Percentiles rank a stretch among this genome's conserved stretches.
Evolutionary conservation across 2,888 invertebrate genomes (phyloP).

Genomic region (Parnassius mnemosyne): DNA sequence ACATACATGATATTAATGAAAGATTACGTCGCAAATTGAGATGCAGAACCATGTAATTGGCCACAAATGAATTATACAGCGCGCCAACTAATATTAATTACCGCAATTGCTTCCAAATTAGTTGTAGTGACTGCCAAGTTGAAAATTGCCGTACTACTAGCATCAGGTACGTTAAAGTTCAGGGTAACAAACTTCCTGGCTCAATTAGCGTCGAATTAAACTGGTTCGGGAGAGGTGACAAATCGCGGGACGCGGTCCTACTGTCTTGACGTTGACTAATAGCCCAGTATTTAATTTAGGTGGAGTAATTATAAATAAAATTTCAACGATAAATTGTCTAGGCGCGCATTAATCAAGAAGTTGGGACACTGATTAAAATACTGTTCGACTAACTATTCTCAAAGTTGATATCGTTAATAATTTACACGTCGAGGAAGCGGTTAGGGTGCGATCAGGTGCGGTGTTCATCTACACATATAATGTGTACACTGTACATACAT

Average conservation of each 20-base stretch:
- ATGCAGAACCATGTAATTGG: constrained; percentile 14
- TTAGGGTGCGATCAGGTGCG: constrained; percentile 63
- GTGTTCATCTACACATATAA: constrained; percentile 25
- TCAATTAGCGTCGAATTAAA: constrained; percentile 77
- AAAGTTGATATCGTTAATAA: constrained; percentile 78
- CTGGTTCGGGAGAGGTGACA: constrained; percentile 72
- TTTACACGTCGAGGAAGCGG: constrained; percentile 64
- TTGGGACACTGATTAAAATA: constrained; percentile 82
- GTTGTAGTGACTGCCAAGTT: constrained; percentile 49
- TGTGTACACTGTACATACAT: constrained; percentile 8
- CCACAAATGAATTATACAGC: constrained; percentile 51
- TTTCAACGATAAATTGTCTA: constrained; percentile 76
- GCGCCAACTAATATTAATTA: constrained; percentile 55
- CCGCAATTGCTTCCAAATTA: constrained; percentile 46
- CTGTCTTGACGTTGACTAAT: constrained; percentile 75
- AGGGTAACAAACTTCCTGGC: constrained; percentile 63
- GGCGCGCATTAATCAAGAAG: constrained; percentile 80
- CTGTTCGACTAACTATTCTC: constrained; percentile 78
- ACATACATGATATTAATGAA: neutral
- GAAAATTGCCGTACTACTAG: constrained; percentile 56
- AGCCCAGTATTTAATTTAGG: constrained; percentile 74
- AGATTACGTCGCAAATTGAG: neutral
- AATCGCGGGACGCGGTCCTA: constrained; percentile 72
- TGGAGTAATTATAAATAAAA: constrained; percentile 80
- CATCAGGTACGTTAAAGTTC: constrained; percentile 53